A percentile compares a stretch with the other conserved stretches of the same genome.
Evolutionary conservation across 2,113 vertebrate genomes (phyloP).

Genomic region (Pelvicachromis taeniatus): DNA sequence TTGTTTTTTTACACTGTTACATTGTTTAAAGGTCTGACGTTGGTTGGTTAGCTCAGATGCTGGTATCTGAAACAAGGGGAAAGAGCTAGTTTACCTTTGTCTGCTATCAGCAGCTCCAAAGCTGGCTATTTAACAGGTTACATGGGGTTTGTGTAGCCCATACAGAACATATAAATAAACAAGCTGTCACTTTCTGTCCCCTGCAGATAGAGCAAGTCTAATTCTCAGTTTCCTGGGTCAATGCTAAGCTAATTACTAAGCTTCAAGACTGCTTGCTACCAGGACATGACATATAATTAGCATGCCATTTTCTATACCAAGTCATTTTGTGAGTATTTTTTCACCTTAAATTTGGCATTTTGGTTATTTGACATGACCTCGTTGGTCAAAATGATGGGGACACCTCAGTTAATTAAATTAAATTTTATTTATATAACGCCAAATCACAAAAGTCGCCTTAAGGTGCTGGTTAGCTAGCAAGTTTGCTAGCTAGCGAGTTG

Average conservation of each 20-base stretch:
- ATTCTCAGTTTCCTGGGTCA: not conserved
- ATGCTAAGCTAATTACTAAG: not conserved
- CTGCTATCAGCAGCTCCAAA: not conserved
- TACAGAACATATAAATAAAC: not conserved
- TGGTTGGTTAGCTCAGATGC: not conserved
- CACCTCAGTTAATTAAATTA: not conserved
- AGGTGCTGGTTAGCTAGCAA: too few relatives aligned
- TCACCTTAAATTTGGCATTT: not conserved
- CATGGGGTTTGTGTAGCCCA: not conserved
- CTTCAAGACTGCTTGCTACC: not conserved
- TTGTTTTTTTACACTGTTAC: too few relatives aligned
- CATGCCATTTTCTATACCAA: not conserved
- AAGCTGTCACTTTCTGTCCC: not conserved
- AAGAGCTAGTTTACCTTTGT: not conserved
- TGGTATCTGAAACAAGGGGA: not conserved
- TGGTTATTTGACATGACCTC: not conserved
- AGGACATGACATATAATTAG: not conserved
- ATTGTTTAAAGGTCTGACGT: not conserved
- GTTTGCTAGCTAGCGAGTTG: not conserved
- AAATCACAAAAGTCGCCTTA: not conserved
- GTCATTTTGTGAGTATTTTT: not conserved
- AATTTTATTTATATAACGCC: not conserved
- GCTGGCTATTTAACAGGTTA: not conserved
- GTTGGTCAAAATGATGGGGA: not conserved
- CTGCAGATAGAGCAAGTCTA: accelerated